These are phyloP conservation scores for Acrocephalus scirpaceus DNA, from an alignment of 2,797 vertebrate genomes.

Conservation along the genomic window DNA sequence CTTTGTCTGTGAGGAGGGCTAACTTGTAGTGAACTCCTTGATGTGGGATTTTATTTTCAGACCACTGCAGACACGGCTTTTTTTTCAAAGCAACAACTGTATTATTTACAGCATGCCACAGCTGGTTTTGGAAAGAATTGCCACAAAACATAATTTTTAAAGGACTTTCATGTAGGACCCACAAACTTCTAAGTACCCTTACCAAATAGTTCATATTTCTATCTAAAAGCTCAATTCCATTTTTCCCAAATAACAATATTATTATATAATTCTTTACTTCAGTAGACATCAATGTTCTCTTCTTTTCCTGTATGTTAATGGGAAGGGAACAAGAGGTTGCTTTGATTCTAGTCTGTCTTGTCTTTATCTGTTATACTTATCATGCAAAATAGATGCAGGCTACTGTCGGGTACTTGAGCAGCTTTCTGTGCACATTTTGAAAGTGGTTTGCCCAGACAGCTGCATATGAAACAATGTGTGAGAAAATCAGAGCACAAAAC, in stretches of 20 bases:
- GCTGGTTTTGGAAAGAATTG: slow-evolving; percentile 14
- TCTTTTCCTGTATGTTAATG: background rate
- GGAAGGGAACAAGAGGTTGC: background rate
- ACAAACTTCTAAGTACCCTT: background rate
- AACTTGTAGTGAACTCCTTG: slow-evolving; percentile 26
- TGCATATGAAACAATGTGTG: background rate
- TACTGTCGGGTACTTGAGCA: background rate
- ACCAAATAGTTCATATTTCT: background rate
- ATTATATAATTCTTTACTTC: background rate
- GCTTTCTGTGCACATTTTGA: background rate
- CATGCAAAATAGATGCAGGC: background rate
- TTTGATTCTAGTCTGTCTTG: background rate
- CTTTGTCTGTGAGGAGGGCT: slow-evolving; percentile 11
- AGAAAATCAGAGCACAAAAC: background rate
- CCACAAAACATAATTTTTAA: background rate
- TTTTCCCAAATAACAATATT: background rate
- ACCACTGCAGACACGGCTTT: background rate
- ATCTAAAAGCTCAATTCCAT: background rate
- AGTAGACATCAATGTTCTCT: background rate
- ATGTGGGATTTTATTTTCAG: slow-evolving; percentile 62
- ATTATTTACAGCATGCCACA: background rate
- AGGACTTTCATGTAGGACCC: background rate
- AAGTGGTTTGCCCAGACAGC: background rate
- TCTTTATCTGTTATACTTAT: background rate
- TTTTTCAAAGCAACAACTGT: slow-evolving; percentile 21